Base-by-base conservation (phyloP, 1,140 invertebrate species). In the Orussus abietinus region DNA sequence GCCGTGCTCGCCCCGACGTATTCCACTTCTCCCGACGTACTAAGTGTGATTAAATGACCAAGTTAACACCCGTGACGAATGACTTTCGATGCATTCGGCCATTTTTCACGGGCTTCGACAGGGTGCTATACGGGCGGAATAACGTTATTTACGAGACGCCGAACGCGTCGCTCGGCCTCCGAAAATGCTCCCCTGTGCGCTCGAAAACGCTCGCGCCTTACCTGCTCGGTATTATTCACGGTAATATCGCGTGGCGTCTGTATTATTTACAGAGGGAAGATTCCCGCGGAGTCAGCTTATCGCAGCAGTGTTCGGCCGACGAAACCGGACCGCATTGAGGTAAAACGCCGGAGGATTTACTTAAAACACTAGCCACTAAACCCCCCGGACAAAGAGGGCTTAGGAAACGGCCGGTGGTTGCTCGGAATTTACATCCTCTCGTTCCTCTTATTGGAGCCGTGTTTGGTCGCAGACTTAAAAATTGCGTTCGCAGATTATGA, bases 271-370 rank as follows among this genome's bases (percentile, higher is more conserved):
- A n/a, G n/a, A n/a, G n/a, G 44, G 47, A 49, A 55, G 55, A 57
- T 55, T 55, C 28, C 45, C 33, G 39, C 31, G 11, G 37, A 25
- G 36, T 43, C 26, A 40, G 53, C 44, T 58, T 60, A 56, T 62
- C 48, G 43, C 38, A 17, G 37, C 37, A 34, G 45, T 41, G 33
- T 31, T 31, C 36, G 37, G 33, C 26, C 25, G 35, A 38, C 35
- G 40, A 34, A 33, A 42, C 4, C 37, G 32, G 29, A 50, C 49
- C 37, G 26, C 48, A 51, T 53, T 49, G 43, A 49, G 52, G 50
- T 46, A 53, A 53, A 52, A 25, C 46, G 21, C 35, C 40, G 45
- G 50, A 45, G 53, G 55, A 62, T 63, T 66, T 60, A 45, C 37
- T 36, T 53, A 38, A 45, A 47, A 45, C 49, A 45, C 31, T 32